Conservation (phyloP, 53 echinoderm and acorn worm species). For the Patiria pectinifera region DNA sequence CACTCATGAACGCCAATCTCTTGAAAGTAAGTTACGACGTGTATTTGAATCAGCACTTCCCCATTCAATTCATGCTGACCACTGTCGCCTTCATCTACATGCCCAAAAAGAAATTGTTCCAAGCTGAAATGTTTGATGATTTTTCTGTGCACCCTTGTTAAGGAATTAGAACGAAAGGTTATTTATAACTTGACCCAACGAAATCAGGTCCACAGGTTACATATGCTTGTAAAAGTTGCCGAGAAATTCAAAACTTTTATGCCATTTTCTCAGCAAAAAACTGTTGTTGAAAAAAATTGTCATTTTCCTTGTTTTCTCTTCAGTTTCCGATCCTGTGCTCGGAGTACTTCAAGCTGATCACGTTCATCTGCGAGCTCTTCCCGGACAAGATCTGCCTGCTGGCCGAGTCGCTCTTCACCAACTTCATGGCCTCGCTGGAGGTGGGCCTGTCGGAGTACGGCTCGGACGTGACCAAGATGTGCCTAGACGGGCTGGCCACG, state of each 20-base stretch:
- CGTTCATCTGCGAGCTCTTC: constrained; percentile 96
- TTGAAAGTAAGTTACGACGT: constrained; percentile 74
- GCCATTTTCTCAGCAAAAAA: too few relatives aligned
- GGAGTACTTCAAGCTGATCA: constrained; percentile 95
- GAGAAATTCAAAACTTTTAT: too few relatives aligned
- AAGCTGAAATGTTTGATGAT: too few relatives aligned
- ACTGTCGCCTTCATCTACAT: neutral
- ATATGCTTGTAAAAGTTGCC: too few relatives aligned
- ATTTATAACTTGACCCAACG: too few relatives aligned
- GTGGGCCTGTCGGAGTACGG: constrained; percentile 86
- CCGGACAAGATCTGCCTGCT: constrained; percentile 82
- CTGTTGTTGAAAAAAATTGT: too few relatives aligned
- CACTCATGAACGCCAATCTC: constrained; percentile 87
- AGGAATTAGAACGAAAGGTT: too few relatives aligned
- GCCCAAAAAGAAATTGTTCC: neutral
- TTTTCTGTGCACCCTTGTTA: too few relatives aligned
- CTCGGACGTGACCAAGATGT: constrained; percentile 86
- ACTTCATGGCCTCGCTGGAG: constrained; percentile 92
- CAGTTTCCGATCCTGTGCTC: constrained; percentile 91
- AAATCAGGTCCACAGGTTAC: too few relatives aligned
- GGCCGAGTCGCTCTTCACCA: constrained; percentile 82
- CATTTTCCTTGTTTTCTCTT: neutral
- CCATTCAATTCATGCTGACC: neutral
- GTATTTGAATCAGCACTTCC: neutral
- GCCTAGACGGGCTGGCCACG: constrained; percentile 84